Evolutionary conservation across 2,797 vertebrate species (phyloP).

Genomic region (Falco peregrinus): DNA sequence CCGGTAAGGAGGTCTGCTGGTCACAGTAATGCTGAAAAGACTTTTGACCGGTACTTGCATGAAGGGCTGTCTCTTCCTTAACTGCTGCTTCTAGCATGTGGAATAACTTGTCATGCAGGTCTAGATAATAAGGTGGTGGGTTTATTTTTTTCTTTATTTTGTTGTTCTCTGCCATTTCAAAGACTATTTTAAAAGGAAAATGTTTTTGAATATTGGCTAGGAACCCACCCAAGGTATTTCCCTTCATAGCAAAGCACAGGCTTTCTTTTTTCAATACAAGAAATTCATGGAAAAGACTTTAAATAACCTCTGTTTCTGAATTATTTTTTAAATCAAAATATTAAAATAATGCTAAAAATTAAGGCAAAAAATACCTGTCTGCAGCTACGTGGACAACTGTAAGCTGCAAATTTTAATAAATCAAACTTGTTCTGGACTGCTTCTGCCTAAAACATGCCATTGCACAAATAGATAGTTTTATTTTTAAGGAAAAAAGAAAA

Average conservation of each 20-base stretch:
- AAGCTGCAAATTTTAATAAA: neutral
- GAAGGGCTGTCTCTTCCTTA: neutral
- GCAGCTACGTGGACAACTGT: neutral
- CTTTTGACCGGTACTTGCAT: rapidly evolving
- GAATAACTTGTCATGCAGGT: neutral
- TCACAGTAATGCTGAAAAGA: no score
- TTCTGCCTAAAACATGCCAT: neutral
- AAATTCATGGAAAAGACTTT: neutral
- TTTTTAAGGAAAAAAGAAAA: neutral
- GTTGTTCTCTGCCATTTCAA: neutral
- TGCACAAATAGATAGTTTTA: neutral
- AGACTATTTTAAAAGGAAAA: neutral
- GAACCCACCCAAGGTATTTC: neutral
- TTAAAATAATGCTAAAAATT: neutral
- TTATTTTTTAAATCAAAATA: neutral
- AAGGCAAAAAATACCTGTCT: neutral
- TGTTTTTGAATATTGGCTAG: neutral
- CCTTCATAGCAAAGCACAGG: neutral
- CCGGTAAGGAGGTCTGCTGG: no score
- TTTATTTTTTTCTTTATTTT: neutral
- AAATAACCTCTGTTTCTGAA: neutral
- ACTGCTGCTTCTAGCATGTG: neutral
- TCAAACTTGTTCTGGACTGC: neutral
- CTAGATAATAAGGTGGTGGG: neutral
- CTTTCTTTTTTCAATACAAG: neutral